Conservation (phyloP, 2,888 invertebrate genomes). For the Mythimna ferrago region DNA sequence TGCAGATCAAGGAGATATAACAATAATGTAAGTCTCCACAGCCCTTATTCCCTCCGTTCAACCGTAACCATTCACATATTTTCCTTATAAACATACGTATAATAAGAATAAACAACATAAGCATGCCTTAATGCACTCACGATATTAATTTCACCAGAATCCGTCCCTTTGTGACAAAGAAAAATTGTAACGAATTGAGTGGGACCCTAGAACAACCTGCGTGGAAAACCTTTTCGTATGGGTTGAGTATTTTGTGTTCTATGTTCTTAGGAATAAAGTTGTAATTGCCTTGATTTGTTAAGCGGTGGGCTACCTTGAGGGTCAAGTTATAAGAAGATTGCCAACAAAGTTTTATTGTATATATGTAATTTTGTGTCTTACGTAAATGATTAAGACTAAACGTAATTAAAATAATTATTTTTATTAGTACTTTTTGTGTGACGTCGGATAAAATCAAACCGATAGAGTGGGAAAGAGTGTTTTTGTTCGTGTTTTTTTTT, state of each 20-base stretch:
- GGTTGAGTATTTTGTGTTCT: conserved; percentile 56
- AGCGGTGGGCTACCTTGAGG: conserved; percentile 50
- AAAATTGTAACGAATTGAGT: conserved; percentile 88
- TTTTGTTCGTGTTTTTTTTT: no score
- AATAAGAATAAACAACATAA: conserved; percentile 61
- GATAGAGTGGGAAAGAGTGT: no score
- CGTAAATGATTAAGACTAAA: no score
- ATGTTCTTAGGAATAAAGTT: conserved; percentile 45
- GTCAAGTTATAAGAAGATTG: conserved; percentile 55
- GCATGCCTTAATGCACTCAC: conserved; percentile 81
- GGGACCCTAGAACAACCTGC: conserved; percentile 80
- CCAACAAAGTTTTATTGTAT: conserved; percentile 6
- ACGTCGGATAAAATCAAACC: no score
- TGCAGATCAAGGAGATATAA: neutral
- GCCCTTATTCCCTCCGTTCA: conserved; percentile 6
- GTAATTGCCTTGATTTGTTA: conserved; percentile 48
- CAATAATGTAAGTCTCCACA: neutral
- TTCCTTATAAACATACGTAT: conserved; percentile 32
- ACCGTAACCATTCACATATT: conserved; percentile 14
- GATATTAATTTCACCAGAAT: conserved; percentile 85
- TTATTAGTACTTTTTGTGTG: no score
- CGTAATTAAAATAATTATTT: no score
- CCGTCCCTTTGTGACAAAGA: conserved; percentile 88
- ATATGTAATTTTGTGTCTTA: no score
- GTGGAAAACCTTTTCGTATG: conserved; percentile 70